Base-by-base conservation (phyloP, 2,888 invertebrate genomes). In the Pterobdella sp. region DNA sequence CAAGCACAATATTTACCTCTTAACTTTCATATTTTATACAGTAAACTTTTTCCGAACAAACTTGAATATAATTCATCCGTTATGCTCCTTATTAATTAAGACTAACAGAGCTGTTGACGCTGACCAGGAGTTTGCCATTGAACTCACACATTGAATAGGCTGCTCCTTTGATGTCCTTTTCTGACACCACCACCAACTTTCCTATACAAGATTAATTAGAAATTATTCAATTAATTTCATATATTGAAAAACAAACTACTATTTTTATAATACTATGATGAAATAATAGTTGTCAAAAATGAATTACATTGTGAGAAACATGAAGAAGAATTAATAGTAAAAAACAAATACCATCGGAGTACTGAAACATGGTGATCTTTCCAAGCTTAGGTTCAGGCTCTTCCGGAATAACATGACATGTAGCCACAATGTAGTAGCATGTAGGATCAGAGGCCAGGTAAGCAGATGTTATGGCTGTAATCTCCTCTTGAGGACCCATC, bases 111-210 rank as follows among this genome's bases (percentile, higher is more conserved):
- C 95, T 96, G 82, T 97, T 97, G 76, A 98, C 92, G 76, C 92
- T 91, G 0, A 95, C 95, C 60, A 98, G 85, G 49, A 99, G 88
- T 85, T 97, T 97, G 1, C 94, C 93, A 83, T 96, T 95, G 82
- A 98, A 95, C 82, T 94, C 93, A 0, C 91, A 90, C 74, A 98
- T 85, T 0, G 92, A 90, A 84, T 94, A 96, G 79, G 93, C 94
- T 0, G 92, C 91, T 7, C 98, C 96, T 84, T 95, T 94, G 75
- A 95, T 91, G 84, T 97, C 96, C 79, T 96, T 96, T 81, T 98
- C 98, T 0, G 93, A 91, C 0, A 95, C 88, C 81, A 91, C 91
- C 49, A 81, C 82, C 34, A 86, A 77, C 78, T 85, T 85, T 65
- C 83, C 84, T 84, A 77, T 2, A 72, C 72, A 14, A 31, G 36